Evolutionary conservation across 2,113 vertebrate genomes (phyloP).

Genomic region (Bubo scandiacus): DNA sequence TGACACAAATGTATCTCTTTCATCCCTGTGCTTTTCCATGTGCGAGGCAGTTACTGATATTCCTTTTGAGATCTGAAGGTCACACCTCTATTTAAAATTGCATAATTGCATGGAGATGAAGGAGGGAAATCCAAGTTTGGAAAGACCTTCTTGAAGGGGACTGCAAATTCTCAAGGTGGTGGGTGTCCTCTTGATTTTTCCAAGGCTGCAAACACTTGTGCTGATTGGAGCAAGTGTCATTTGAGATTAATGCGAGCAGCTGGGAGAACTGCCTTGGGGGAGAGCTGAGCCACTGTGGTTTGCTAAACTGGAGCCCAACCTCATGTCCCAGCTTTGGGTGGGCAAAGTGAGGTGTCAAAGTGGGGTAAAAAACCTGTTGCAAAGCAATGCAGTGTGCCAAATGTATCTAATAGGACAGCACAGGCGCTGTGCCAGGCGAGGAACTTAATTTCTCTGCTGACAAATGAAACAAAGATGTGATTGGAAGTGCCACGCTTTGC

Average conservation of each 20-base stretch:
- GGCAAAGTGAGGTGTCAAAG: neutral
- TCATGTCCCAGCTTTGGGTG: neutral
- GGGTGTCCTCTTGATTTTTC: neutral
- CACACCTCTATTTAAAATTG: constrained; percentile 34
- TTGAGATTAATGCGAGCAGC: neutral
- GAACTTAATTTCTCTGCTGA: constrained; percentile 43
- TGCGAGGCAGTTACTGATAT: constrained; percentile 32
- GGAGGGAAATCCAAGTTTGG: neutral
- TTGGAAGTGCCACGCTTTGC: constrained; percentile 37
- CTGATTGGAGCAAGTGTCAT: neutral
- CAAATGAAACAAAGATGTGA: constrained; percentile 69
- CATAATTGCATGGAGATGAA: constrained; percentile 14
- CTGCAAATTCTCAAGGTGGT: neutral
- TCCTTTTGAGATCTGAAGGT: constrained; percentile 51
- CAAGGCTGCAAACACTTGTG: neutral
- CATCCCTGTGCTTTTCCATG: neutral
- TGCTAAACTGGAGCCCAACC: neutral
- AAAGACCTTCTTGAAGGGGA: neutral
- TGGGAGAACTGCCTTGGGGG: neutral
- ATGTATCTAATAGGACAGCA: neutral
- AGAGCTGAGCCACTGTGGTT: neutral
- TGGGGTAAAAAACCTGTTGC: neutral
- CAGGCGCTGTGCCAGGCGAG: neutral
- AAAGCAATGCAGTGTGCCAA: neutral
- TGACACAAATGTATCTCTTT: constrained; percentile 40